Evolutionary conservation across 1,140 invertebrate species (phyloP), one percentile per base, ranked within the genome.

Genomic region (Conus betulinus): DNA sequence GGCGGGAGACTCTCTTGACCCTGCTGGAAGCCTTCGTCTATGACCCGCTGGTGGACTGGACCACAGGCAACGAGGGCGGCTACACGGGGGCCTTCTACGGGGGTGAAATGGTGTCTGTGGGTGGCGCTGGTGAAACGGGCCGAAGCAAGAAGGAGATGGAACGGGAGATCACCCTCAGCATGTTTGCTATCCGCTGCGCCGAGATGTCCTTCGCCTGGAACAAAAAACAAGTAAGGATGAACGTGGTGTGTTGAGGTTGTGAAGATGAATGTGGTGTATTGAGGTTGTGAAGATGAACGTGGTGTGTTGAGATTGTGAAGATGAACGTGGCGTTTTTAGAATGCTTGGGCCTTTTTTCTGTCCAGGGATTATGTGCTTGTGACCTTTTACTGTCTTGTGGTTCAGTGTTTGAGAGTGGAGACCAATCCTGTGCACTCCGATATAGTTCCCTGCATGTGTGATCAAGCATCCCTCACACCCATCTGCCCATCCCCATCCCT

Each of bases 11-110:
- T 93, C 96, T 99, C 17, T 98, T 99, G 97, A 99, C 99, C 3
- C 98, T 99, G 0, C 96, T 99, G 6, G 99, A 99, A 95, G 99
- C 99, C 0, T 99, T 99, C 95, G 99, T 99, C 5, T 99, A 99
- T 94, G 99, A 99, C 96, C 99, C 99, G 0, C 95, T 99, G n/a
- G 96, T 99, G 0, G 99, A 99, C 95, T 99, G 99, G 99, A 96
- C 99, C 88, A 96, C 99, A 0, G 97, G 99, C 95, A 97, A 96
- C 94, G 96, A 97, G 92, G 95, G 91, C 57, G 96, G 96, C 55
- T 96, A 96, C 91, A 96, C 96, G 85, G 96, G 96, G 57, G 96
- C 96, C 63, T 96, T 97, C 82, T 97, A 97, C 94, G 96, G 96
- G 27, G 96, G 96, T 71, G 96, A 96, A 52, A 94, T 95, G 85